Evolutionary conservation across 2,888 invertebrate species (phyloP).

Genomic region (Cryptus armator): DNA sequence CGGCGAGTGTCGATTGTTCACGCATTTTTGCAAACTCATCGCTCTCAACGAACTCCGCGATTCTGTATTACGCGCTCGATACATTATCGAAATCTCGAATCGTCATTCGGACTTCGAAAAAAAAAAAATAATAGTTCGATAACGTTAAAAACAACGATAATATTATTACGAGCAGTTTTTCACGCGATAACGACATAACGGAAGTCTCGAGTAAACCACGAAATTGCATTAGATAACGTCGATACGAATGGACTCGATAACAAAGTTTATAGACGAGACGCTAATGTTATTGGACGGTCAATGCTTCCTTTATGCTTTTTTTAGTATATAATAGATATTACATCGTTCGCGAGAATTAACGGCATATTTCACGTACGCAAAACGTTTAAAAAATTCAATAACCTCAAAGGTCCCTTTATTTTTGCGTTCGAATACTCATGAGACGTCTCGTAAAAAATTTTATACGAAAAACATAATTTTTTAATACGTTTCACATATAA

Average conservation of each 20-base stretch:
- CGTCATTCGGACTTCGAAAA: not conserved
- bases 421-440: too few relatives aligned
- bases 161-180: not conserved
- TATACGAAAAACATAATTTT: not conserved
- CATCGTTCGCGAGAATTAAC: too few relatives aligned
- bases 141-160: not conserved
- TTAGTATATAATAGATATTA: too few relatives aligned
- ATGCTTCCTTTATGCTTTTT: conserved; percentile 24
- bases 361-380: not conserved
- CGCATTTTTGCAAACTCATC: conserved; percentile 47
- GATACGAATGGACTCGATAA: conserved; percentile 20
- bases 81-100: conserved; percentile 1
- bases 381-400: not conserved
- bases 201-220: conserved; percentile 9
- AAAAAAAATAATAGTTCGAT: not conserved
- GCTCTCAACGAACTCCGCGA: not conserved
- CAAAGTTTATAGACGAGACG: not conserved
- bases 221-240: conserved; percentile 5
- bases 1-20: not conserved
- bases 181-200: not conserved
- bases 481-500: not conserved
- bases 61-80: not conserved
- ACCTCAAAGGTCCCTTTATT: not conserved
- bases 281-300: conserved; percentile 45
- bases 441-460: not conserved